Evolutionary conservation across 1,140 invertebrate species (phyloP).

Genomic region (Drosophila ercepeae): DNA sequence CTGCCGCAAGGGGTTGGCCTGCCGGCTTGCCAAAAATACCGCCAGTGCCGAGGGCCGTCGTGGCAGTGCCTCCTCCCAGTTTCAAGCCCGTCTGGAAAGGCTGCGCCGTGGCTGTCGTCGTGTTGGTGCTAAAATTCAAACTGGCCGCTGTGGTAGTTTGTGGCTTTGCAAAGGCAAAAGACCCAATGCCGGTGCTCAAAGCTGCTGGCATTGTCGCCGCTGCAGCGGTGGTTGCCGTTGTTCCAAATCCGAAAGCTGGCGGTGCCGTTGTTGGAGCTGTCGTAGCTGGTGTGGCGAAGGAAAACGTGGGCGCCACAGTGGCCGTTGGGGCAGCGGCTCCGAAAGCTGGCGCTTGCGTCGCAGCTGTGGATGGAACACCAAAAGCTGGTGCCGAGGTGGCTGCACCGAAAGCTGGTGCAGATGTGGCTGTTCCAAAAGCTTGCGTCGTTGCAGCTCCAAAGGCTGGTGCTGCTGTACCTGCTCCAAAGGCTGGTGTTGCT

Average conservation of each 20-base stretch:
- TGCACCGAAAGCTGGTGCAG: slow-evolving; percentile 22
- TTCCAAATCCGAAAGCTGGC: slow-evolving; percentile 53
- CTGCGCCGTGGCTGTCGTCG: slow-evolving; percentile 62
- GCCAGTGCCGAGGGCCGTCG: slow-evolving; percentile 29
- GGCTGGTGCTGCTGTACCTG: slow-evolving; percentile 6
- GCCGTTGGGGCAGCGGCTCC: slow-evolving; percentile 40
- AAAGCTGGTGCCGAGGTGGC: neutral
- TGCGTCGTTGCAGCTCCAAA: slow-evolving; percentile 28
- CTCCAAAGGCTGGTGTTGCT: slow-evolving; percentile 20
- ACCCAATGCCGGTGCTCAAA: slow-evolving; percentile 36
- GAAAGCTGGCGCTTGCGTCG: slow-evolving; percentile 18
- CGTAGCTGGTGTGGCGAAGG: slow-evolving; percentile 55
- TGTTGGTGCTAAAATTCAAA: slow-evolving; percentile 72
- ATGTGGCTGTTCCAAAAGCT: slow-evolving; percentile 28
- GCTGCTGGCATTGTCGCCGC: slow-evolving; percentile 43
- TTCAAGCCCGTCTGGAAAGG: slow-evolving; percentile 48
- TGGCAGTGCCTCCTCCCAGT: slow-evolving; percentile 36
- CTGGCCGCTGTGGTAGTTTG: slow-evolving; percentile 64
- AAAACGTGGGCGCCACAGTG: slow-evolving; percentile 60
- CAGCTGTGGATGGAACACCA: no score
- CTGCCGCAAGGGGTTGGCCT: slow-evolving; percentile 46
- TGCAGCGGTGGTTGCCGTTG: slow-evolving; percentile 49
- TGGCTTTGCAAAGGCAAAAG: slow-evolving; percentile 67
- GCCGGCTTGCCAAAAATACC: slow-evolving; percentile 81
- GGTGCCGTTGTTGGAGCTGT: slow-evolving; percentile 45